These are phyloP conservation scores for Phocides pigmalion DNA, from an alignment of 1,140 invertebrate genomes.

Conservation along the genomic window DNA sequence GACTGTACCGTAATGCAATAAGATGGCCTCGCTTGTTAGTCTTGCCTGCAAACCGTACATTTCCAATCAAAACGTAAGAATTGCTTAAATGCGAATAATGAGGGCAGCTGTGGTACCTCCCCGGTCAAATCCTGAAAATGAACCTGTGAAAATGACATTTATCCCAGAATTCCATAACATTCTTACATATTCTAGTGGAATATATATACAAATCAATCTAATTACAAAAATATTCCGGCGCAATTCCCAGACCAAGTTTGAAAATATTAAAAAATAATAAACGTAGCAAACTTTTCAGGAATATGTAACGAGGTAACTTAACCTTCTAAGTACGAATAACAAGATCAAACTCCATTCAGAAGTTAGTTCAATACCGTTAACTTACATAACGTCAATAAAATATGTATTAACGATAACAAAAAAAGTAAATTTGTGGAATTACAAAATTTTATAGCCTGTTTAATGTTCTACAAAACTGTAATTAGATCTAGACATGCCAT, in stretches of 20 bases:
- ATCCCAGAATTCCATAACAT: too few relatives aligned
- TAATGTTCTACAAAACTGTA: constrained; percentile 8
- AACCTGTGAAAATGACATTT: too few relatives aligned
- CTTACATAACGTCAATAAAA: constrained; percentile 22
- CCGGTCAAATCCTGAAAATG: too few relatives aligned
- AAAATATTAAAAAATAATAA: background rate
- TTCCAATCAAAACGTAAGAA: too few relatives aligned
- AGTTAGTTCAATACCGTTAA: constrained; percentile 8
- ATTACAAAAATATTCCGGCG: too few relatives aligned
- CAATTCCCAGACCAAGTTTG: background rate
- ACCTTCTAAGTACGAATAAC: background rate
- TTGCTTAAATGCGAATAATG: too few relatives aligned
- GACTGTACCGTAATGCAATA: too few relatives aligned
- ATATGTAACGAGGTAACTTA: background rate
- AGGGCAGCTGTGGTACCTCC: too few relatives aligned
- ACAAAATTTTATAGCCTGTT: constrained; percentile 23
- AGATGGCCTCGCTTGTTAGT: too few relatives aligned
- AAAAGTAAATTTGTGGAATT: constrained; percentile 23
- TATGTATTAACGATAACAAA: constrained; percentile 19
- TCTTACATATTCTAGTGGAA: too few relatives aligned
- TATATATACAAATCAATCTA: too few relatives aligned
- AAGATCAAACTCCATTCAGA: constrained; percentile 11
- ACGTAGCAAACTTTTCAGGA: background rate
- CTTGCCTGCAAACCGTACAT: too few relatives aligned
- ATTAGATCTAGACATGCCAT: constrained; percentile 30